A percentile compares a stretch with the other conserved stretches of the same genome.
These are phyloP conservation scores for Plusia festucae DNA, from an alignment of 2,888 invertebrate genomes.

Conservation along the genomic window DNA sequence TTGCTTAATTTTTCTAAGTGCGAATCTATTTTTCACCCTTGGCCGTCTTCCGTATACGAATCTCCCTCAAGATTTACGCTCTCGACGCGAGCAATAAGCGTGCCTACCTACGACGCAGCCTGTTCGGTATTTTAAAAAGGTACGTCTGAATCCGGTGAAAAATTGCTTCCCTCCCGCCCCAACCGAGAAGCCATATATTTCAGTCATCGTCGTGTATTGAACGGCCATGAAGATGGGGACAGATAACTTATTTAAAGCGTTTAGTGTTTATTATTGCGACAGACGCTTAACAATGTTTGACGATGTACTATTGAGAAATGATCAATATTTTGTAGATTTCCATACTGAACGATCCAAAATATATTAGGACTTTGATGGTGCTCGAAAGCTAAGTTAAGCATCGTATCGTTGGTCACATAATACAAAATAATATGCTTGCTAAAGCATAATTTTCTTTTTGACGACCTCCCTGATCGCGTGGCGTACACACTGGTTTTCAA, in stretches of 20 bases:
- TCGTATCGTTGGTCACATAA: background rate
- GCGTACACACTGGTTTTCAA: too few species aligned
- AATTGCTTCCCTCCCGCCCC: slow-evolving; percentile 80
- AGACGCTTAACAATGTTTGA: slow-evolving; percentile 49
- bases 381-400: slow-evolving; percentile 17
- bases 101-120: slow-evolving; percentile 73
- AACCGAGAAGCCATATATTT: slow-evolving; percentile 78
- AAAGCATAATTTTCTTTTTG: too few species aligned
- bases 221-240: slow-evolving; percentile 74
- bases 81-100: slow-evolving; percentile 83
- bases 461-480: too few species aligned
- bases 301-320: slow-evolving; percentile 26
- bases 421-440: background rate
- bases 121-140: slow-evolving; percentile 86
- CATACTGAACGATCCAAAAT: slow-evolving; percentile 20
- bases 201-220: slow-evolving; percentile 79
- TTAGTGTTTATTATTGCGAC: slow-evolving; percentile 66
- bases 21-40: slow-evolving; percentile 83
- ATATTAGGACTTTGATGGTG: slow-evolving; percentile 22
- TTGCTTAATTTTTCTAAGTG: slow-evolving; percentile 85
- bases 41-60: slow-evolving; percentile 70
- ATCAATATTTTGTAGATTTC: slow-evolving; percentile 35
- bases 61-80: slow-evolving; percentile 83
- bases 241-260: slow-evolving; percentile 78
- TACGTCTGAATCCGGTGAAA: slow-evolving; percentile 84